phyloP scores from a whole-genome alignment of 2,888 invertebrate genomes.

The Synanthedon vespiformis region DNA sequence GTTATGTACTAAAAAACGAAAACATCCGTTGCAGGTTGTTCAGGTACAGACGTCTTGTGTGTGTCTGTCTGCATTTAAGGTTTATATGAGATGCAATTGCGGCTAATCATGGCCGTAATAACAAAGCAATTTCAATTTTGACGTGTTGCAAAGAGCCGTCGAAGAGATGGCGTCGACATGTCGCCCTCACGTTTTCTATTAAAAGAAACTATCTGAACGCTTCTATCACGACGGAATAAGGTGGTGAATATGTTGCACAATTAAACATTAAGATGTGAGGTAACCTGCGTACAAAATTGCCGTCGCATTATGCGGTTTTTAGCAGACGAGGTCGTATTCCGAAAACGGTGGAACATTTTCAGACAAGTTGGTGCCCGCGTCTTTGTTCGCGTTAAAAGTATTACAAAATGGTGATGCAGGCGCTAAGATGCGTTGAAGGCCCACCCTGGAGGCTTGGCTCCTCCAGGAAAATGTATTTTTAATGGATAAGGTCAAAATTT shows the following conservation, averaged over 20 bases:
- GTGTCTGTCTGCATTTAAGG: too few species aligned
- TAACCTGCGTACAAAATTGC: constrained; percentile 45
- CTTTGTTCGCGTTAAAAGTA: too few species aligned
- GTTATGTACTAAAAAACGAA: too few species aligned
- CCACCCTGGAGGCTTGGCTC: too few species aligned
- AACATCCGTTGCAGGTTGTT: too few species aligned
- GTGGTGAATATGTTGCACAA: constrained; percentile 12
- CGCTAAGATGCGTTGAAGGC: too few species aligned
- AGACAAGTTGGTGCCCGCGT: too few species aligned
- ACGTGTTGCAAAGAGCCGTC: neutral
- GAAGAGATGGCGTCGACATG: constrained; percentile 13
- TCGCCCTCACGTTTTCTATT: constrained; percentile 43
- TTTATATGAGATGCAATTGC: too few species aligned
- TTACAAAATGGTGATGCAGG: too few species aligned
- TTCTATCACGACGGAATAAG: constrained; percentile 14
- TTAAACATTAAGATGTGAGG: constrained; percentile 30
- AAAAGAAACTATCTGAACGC: constrained; percentile 14
- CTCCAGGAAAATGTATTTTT: too few species aligned
- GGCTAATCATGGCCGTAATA: neutral
- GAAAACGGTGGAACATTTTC: constrained; percentile 4
- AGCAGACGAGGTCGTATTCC: constrained; percentile 23
- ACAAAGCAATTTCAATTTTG: neutral
- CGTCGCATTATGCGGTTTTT: constrained; percentile 40
- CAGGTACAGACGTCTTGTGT: too few species aligned
- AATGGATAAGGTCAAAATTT: too few species aligned